A percentile compares a stretch with the other conserved stretches of the same genome.
phyloP scores from a whole-genome alignment of 1,140 invertebrate genomes.

The Odontomachus brunneus region DNA sequence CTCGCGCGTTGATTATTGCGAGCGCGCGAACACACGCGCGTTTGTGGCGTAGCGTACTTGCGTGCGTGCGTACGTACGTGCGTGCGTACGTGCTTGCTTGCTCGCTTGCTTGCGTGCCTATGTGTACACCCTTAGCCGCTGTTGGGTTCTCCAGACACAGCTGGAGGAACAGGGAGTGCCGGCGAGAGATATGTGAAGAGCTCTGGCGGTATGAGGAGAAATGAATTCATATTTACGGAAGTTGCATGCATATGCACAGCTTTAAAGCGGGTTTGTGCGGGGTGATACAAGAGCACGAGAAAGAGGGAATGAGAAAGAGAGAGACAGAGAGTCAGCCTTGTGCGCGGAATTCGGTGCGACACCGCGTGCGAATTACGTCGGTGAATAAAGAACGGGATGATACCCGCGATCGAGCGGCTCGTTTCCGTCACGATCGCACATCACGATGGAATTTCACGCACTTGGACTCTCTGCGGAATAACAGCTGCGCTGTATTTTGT shows the following conservation, averaged over 20 bases:
- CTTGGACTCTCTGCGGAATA: neutral
- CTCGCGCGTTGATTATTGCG: slow-evolving; percentile 17
- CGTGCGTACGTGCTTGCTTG: slow-evolving; percentile 6
- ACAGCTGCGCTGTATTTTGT: neutral
- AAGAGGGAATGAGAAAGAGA: neutral
- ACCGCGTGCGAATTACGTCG: slow-evolving; percentile 13
- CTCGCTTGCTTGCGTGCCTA: neutral
- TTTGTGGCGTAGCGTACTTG: no score
- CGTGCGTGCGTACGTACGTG: slow-evolving; percentile 27
- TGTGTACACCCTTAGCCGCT: slow-evolving; percentile 9
- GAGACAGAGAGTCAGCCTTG: neutral
- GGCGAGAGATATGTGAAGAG: slow-evolving; percentile 65
- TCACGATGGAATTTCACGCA: neutral
- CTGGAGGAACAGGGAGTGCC: slow-evolving; percentile 33
- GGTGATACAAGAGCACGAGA: neutral
- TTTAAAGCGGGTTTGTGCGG: slow-evolving; percentile 23
- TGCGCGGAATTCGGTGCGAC: slow-evolving; percentile 10
- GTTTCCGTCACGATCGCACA: neutral
- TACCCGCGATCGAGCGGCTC: neutral
- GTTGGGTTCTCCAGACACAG: slow-evolving; percentile 20
- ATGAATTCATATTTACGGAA: slow-evolving; percentile 58
- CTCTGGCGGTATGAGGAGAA: slow-evolving; percentile 1
- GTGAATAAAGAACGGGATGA: slow-evolving; percentile 12
- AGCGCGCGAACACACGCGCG: neutral
- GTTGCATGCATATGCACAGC: slow-evolving; percentile 37